Conservation (phyloP, 2,113 vertebrate genomes). For the Cichladusa arquata region DNA sequence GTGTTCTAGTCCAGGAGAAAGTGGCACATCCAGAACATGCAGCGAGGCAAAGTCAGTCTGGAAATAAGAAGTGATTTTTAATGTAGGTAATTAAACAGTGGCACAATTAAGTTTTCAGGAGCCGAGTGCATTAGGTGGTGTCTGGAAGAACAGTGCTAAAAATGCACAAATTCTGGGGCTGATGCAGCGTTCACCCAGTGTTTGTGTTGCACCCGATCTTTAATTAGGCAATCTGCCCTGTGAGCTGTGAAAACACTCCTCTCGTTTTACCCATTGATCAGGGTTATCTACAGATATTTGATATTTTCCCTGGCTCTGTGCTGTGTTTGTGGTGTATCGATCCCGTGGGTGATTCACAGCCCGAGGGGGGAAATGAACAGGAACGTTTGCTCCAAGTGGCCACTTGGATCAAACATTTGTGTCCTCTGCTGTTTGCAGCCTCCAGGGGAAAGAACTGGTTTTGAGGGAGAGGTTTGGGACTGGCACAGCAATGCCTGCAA, state of each 20-base stretch:
- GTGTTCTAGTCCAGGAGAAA: not conserved
- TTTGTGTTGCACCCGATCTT: not conserved
- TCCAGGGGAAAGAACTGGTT: not conserved
- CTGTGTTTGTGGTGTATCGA: not conserved
- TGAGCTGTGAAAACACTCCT: not conserved
- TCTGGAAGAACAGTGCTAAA: not conserved
- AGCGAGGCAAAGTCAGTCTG: not conserved
- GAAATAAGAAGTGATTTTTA: not conserved
- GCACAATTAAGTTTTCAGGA: not conserved
- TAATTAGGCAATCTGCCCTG: not conserved
- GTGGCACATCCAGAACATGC: not conserved
- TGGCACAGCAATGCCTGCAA: not conserved
- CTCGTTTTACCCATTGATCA: not conserved
- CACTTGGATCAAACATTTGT: not conserved
- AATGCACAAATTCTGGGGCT: not conserved
- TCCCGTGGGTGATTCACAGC: not conserved
- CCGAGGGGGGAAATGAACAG: not conserved
- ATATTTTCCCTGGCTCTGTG: not conserved
- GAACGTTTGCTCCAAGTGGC: not conserved
- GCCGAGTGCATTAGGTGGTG: not conserved
- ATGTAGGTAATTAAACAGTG: not conserved
- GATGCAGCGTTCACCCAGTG: not conserved
- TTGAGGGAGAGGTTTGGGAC: not conserved
- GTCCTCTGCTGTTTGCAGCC: not conserved
- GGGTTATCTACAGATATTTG: not conserved